phyloP scores from a whole-genome alignment of 2,888 invertebrate genomes.

The Odontomyia ornata region DNA sequence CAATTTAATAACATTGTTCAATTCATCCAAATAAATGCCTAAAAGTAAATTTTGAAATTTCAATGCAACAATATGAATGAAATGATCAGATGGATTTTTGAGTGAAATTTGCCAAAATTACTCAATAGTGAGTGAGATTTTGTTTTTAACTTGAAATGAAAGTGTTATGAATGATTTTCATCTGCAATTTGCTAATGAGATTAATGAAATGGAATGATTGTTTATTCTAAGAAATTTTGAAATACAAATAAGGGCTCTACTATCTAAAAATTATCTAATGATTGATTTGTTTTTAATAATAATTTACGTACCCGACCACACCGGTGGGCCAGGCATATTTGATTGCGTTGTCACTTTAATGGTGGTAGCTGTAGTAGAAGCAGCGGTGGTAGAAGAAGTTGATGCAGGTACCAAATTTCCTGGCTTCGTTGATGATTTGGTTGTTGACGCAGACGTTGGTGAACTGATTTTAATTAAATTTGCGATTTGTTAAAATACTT shows the following conservation, averaged over 20 bases:
- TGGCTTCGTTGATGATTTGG: constrained; percentile 29
- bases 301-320: constrained; percentile 64
- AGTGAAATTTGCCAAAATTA: no score
- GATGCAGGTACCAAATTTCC: constrained; percentile 22
- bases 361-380: constrained; percentile 19
- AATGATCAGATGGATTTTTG: no score
- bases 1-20: not conserved
- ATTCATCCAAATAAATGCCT: not conserved
- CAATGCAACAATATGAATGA: not conserved
- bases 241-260: no score
- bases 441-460: constrained; percentile 19
- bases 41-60: constrained; percentile 25
- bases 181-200: no score
- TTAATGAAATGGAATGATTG: no score
- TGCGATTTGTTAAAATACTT: not conserved
- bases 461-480: constrained; percentile 35
- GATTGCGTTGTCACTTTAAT: constrained; percentile 48
- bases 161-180: no score
- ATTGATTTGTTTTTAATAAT: constrained; percentile 45
- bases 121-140: no score
- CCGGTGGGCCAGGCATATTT: constrained; percentile 64
- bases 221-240: no score
- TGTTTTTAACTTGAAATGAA: no score
- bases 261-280: not conserved
- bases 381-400: not conserved